Evolutionary conservation across 1,140 invertebrate species (phyloP).

Genomic region (Drosophila parvula): DNA sequence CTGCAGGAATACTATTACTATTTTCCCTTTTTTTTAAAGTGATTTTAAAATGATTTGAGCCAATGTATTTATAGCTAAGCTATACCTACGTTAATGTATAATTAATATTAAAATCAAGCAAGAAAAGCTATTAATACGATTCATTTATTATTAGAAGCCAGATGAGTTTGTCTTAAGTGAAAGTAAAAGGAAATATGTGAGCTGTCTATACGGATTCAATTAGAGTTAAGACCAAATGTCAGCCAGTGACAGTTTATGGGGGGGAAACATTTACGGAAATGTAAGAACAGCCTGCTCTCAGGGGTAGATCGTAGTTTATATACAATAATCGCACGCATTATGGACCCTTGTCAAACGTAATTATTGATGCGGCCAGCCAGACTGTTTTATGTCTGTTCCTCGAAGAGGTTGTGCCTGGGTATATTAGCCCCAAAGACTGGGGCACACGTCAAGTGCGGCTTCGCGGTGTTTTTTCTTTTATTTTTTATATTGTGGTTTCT

Average conservation of each 20-base stretch:
- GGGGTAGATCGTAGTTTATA: background rate
- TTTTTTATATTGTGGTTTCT: no score
- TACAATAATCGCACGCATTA: background rate
- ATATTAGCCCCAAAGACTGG: background rate
- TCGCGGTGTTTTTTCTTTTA: background rate
- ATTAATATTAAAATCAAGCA: no score
- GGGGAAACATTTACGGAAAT: background rate
- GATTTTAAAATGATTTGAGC: background rate
- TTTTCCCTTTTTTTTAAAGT: no score
- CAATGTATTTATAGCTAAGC: background rate
- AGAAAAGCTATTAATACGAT: background rate
- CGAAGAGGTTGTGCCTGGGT: background rate
- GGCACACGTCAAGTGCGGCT: slow-evolving; percentile 32
- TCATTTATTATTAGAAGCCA: background rate
- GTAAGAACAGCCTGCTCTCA: background rate
- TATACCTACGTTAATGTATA: background rate
- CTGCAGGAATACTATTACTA: background rate
- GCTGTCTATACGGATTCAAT: background rate
- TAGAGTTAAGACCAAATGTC: background rate
- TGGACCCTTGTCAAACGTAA: slow-evolving; percentile 63
- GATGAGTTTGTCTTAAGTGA: no score
- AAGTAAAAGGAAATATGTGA: no score
- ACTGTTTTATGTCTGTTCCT: slow-evolving; percentile 1
- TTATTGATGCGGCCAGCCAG: slow-evolving; percentile 36
- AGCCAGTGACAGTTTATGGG: slow-evolving; percentile 1